Conservation (phyloP, 2,888 invertebrate genomes). For the Melinaea marsaeus region DNA sequence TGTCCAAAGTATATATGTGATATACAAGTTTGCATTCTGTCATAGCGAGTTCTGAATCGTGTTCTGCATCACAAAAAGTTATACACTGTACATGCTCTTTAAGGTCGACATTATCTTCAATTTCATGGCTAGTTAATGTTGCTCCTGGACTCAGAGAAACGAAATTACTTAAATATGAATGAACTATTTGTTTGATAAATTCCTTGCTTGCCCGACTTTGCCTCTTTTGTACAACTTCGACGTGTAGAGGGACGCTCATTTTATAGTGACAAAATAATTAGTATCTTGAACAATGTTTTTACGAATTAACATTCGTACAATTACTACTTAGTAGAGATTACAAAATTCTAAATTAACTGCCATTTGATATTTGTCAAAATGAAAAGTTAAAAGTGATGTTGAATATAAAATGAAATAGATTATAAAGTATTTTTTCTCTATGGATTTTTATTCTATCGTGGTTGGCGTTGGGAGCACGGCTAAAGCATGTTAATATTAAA, state of each 20-base stretch:
- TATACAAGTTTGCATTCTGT: slow-evolving; percentile 47
- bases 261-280: background rate
- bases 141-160: slow-evolving; percentile 52
- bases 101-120: slow-evolving; percentile 49
- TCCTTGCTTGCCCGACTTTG: slow-evolving; percentile 53
- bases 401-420: too few species aligned
- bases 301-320: background rate
- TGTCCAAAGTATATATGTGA: slow-evolving; percentile 57
- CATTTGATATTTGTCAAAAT: background rate
- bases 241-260: slow-evolving; percentile 56
- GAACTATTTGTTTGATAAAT: slow-evolving; percentile 50
- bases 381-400: too few species aligned
- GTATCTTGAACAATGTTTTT: background rate
- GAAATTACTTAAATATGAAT: slow-evolving; percentile 50
- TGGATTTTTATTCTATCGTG: too few species aligned
- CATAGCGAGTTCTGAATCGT: slow-evolving; percentile 45
- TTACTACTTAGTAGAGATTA: background rate
- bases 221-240: slow-evolving; percentile 62
- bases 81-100: slow-evolving; percentile 55
- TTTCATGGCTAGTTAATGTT: slow-evolving; percentile 41
- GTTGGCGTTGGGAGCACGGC: too few species aligned
- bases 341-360: slow-evolving; percentile 1
- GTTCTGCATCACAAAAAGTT: slow-evolving; percentile 59
- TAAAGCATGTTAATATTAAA: too few species aligned
- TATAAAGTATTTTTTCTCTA: too few species aligned